Base-by-base conservation (phyloP, 1,140 invertebrate genomes). In the Arctopsyche grandis region DNA sequence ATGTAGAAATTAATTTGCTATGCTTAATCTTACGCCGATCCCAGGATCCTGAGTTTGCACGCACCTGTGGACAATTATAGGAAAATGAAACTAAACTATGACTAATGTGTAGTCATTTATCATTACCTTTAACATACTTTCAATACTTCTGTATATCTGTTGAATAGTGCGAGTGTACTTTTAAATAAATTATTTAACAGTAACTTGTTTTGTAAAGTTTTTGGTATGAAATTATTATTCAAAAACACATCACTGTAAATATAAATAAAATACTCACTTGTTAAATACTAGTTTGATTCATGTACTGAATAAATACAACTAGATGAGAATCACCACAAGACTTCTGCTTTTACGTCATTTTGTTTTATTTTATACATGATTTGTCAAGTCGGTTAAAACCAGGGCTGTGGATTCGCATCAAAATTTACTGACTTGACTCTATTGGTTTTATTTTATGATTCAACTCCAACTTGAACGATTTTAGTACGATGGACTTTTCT, bases 121-220 rank as follows among this genome's bases (percentile, higher is more conserved):
- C 4, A 71, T 46, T 71, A 71, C 5, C 38, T 71, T 71, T 22
- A 46, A 46, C 44, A 66, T 66, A 66, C 12, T 46, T 71, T 21
- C 29, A 71, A 38, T 44, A 71, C 69, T 56, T 74, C 70, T 74
- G 71, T 74, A 74, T 74, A 74, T 74, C 71, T 74, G 71, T 74
- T 58, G 56, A 16, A 74, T 74, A 74, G 71, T 58, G 71, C 71
- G 46, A 56, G 52, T 74, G 71, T 74, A 74, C 69, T 74, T 74
- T 74, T 74, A 74, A 74, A 74, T 74, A 74, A 74, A 74, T 74
- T 74, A 74, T 74, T 58, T 44, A 74, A 26, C 46, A 56, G 52
- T 74, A 74, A 58, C n/a, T 74, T 74, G 71, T 74, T 74, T 74
- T 74, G 71, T 74, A 74, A 74, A 74, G 71, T 74, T 74, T 74